Evolutionary conservation across 1,140 invertebrate species (phyloP).

Genomic region (Piezodorus guildinii): DNA sequence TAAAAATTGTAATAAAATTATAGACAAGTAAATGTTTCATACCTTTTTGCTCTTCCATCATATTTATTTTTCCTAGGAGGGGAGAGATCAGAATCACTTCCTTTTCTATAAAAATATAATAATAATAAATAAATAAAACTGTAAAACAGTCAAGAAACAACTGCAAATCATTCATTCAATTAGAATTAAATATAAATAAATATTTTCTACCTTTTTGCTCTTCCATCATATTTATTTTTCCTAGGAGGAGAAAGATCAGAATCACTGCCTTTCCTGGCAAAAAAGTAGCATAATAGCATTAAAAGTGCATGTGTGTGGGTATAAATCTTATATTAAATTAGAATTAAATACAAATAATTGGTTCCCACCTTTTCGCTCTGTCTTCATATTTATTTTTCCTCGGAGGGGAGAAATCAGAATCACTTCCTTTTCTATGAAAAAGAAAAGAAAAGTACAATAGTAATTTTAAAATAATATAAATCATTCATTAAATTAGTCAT

Average conservation of each 20-base stretch:
- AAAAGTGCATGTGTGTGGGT: no score
- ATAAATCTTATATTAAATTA: conserved; percentile 11
- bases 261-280: background rate
- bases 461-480: background rate
- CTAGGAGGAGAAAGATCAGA: conserved; percentile 18
- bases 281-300: background rate
- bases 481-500: conserved; percentile 11
- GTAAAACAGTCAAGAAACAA: no score
- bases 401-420: conserved; percentile 29
- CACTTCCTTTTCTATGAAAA: background rate
- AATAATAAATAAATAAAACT: no score
- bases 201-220: background rate
- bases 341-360: no score
- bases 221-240: background rate
- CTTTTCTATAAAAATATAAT: background rate
- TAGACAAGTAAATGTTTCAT: no score
- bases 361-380: no score
- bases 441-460: no score
- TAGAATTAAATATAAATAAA: no score
- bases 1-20: no score
- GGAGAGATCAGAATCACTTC: conserved; percentile 7
- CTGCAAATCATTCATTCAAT: no score
- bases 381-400: background rate
- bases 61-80: conserved; percentile 26
- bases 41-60: no score